These are phyloP conservation scores for Macaca fascicularis DNA, from an alignment of 2,113 vertebrate genomes.

Conservation along the genomic window T2T-MFA8v1.1 NC_088377.1:27580001-27580500, in stretches of 20 bases:
- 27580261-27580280: background rate
- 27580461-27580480: background rate
- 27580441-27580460: background rate
- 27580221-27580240: background rate
- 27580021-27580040: background rate
- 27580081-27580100: background rate
- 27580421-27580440: background rate
- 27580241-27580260: background rate
- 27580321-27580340: constrained; percentile 7
- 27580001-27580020: background rate
- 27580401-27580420: background rate
- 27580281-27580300: background rate
- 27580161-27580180: background rate
- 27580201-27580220: background rate
- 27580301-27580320: background rate
- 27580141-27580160: background rate
- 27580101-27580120: background rate
- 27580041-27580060: background rate
- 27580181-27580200: background rate
- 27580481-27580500: background rate
- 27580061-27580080: background rate
- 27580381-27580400: background rate
- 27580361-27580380: background rate
- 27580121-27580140: background rate
- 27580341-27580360: background rate